Base-by-base conservation (phyloP, 1,140 invertebrate genomes). In the Melitaea cinxia region DNA sequence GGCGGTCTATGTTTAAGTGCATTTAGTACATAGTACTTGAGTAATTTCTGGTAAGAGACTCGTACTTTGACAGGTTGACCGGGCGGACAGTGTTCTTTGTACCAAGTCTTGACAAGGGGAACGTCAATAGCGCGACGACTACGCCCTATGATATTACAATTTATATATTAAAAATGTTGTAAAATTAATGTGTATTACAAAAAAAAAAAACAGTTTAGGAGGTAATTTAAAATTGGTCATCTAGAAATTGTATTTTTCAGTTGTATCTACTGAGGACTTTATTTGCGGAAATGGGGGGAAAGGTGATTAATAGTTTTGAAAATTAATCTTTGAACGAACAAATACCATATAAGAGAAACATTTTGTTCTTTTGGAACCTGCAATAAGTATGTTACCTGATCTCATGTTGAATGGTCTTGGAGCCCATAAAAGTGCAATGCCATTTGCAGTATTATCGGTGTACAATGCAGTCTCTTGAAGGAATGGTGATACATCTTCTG, bases 61-160 rank as follows among this genome's bases (percentile, higher is more conserved):
- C 99, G 94, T 15, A 99, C 99, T 94, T 99, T 99, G 0, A 99
- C 99, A 0, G 99, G 99, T 93, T 99, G 98, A 3, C 98, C 98
- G 1, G 98, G 97, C 0, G 99, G 99, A 88, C 98, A 99, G 86
- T 99, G 99, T 87, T 99, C 99, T 74, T 96, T 94, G 80, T 97
- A 99, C 99, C 99, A 99, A 4, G 95, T 95, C 91, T 99, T 99
- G 0, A 99, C 98, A 6, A 99, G 85, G 0, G 99, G 99, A 33
- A 99, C 95, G 91, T 99, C 99, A 59, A 99, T 96, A 4, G 98
- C 98, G 78, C 99, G 93, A 56, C 98, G 91, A 17, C 94, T 95
- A 52, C 96, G 93, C 49, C 95, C 95, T 93, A 64, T 68, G 49
- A 56, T 33, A 53, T n/a, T n/a, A 66, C 45, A 53, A 56, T 35